Percentiles rank a stretch among this genome's conserved stretches.
These are phyloP conservation scores for Furcula furcula DNA, from an alignment of 2,888 invertebrate species.

Conservation along the genomic window DNA sequence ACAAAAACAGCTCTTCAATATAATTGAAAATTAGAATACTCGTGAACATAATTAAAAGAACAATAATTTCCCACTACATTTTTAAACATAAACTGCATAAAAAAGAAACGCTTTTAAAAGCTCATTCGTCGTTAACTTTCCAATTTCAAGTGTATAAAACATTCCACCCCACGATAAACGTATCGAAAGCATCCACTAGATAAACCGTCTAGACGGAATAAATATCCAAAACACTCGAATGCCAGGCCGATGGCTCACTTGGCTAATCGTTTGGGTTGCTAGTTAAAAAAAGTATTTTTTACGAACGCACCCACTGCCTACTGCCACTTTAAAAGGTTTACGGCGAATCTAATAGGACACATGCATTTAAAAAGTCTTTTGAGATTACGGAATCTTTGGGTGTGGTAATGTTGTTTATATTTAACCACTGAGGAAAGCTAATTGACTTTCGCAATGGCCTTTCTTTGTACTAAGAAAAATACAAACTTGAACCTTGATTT, in stretches of 20 bases:
- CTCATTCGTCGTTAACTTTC: constrained; percentile 41
- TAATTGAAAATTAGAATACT: too few relatives aligned
- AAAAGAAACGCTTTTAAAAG: constrained; percentile 45
- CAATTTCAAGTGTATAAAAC: constrained; percentile 72
- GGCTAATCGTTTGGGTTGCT: constrained; percentile 69
- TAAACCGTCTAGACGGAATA: constrained; percentile 77
- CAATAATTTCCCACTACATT: not conserved
- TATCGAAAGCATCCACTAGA: constrained; percentile 63
- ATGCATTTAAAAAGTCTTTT: constrained; percentile 54
- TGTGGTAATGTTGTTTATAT: constrained; percentile 39
- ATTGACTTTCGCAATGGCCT: not conserved
- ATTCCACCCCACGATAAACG: constrained; percentile 57
- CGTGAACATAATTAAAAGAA: too few relatives aligned
- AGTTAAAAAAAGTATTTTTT: constrained; percentile 58
- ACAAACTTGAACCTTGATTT: not conserved
- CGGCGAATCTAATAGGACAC: constrained; percentile 71
- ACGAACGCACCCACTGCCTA: constrained; percentile 57
- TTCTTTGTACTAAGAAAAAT: not conserved
- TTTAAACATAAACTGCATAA: constrained; percentile 9
- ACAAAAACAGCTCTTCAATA: not conserved
- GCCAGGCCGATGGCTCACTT: constrained; percentile 76
- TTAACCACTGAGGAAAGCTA: constrained; percentile 3
- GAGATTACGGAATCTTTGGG: constrained; percentile 51
- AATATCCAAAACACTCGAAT: constrained; percentile 76
- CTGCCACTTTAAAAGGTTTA: constrained; percentile 68